Evolutionary conservation across 2,888 invertebrate genomes (phyloP), one percentile per base, ranked within the genome.

Genomic region (Taenaris catops): DNA sequence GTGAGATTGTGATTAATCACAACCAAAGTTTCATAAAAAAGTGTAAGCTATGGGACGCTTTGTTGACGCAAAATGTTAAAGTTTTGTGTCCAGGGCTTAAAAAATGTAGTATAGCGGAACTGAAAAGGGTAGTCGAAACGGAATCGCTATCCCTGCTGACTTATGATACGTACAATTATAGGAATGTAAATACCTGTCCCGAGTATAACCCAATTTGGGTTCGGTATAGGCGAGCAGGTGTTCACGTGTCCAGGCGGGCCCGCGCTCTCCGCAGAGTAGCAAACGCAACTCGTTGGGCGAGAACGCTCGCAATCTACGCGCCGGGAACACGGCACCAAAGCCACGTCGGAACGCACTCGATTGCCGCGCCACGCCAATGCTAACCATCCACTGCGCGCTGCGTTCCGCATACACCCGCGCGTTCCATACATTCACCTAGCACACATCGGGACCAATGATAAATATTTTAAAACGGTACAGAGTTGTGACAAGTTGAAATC

Each of bases 241-340:
- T 46, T 99, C 98, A 46, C 95, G 89, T 14, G 94, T 95, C 99
- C 99, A 99, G 48, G 92, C 91, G n/a, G 99, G 98, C 63, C 95
- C 94, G 81, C 99, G 98, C 78, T 99, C 98, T 34, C 99, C 99
- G 80, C 99, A 99, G 41, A 99, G 89, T 92, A 99, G 94, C 61
- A 96, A 91, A 28, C 96, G 90, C 58, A 97, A 91, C 88, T 98
- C 98, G 56, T 93, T 90, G 1, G 99, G 96, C 63, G 93, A 95
- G 88, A 99, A 99, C 43, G 98, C 96, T 46, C 96, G 94, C 57
- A 99, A 89, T 60, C 98, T 96, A 51, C 96, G 94, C 80, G 95
- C 90, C 12, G 95, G 93, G 78, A 96, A 96, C 55, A 94, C 94
- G 53, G 87, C 87, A 14, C 90, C 92, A 76, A 96, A 96, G 19